Evolutionary conservation across 2,113 vertebrate species (phyloP), one percentile per base, ranked within the genome.

Genomic region (Odocoileus hemionus): DNA sequence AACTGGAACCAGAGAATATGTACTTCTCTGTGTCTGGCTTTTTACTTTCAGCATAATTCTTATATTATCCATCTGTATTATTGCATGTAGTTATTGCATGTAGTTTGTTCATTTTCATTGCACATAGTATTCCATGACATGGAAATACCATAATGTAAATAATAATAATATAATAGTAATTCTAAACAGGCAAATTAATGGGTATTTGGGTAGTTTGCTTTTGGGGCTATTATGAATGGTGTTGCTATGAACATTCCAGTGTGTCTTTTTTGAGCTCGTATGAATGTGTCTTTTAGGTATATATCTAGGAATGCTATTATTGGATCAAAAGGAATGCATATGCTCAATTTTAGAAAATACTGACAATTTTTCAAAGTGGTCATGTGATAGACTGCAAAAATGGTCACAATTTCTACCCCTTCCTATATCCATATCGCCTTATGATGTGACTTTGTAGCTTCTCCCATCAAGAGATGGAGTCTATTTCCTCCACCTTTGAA

Each of bases 61-160:
- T 88, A 6, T 82, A 86, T 80, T 43, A 95, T 30, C 74, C 85
- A 92, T 83, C 80, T 39, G 8, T 87, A 57, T 92, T 57, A 47
- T 26, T 89, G 15, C 39, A 82, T n/a, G 1, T 79, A n/a, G 19
- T 70, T 60, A 39, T 39, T 39, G 39, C 39, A 39, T 39, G 16
- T 91, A 97, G 23, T 86, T 86, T 85, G 17, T 79, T 94, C 74
- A 92, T 96, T 95, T 85, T 91, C 33, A 74, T 67, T 90, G 67
- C 58, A 88, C 64, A 47, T 9, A 43, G 25, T 88, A 91, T 90
- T 94, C 58, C 4, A 67, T 80, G 33, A 19, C 78, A 17, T 47
- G 5, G 43, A 96, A 86, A 83, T 89, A 60, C 14, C 52, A 76
- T 11, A 83, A 36, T 14, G 43, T 76, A 39, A 70, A 39, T 39